These are phyloP conservation scores for Subacronicta megacephala DNA, from an alignment of 2,888 invertebrate species.

Conservation along the genomic window DNA sequence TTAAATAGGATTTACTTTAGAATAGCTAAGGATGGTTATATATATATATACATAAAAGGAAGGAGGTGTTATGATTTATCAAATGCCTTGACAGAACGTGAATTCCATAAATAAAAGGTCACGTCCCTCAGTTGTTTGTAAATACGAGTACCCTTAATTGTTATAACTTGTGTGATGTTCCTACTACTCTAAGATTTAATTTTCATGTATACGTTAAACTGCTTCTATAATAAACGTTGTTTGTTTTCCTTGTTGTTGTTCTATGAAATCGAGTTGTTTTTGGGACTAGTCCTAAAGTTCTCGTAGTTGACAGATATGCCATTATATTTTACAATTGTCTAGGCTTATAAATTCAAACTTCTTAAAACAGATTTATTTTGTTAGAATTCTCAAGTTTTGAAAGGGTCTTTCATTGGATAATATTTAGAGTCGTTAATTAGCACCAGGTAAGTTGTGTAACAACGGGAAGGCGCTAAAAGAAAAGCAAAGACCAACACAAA, in stretches of 20 bases:
- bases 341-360: too few species aligned
- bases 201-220: neutral
- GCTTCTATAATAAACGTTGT: neutral
- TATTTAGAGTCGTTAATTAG: slow-evolving; percentile 45
- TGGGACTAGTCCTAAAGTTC: neutral
- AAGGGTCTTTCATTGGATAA: slow-evolving; percentile 26
- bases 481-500: slow-evolving; percentile 43
- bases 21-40: too few species aligned
- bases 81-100: too few species aligned
- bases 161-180: too few species aligned
- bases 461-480: slow-evolving; percentile 41
- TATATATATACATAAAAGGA: too few species aligned
- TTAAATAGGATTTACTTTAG: too few species aligned
- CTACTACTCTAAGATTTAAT: neutral
- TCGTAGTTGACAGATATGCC: neutral
- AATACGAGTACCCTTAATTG: neutral
- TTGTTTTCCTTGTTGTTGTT: neutral
- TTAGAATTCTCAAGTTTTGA: neutral
- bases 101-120: too few species aligned
- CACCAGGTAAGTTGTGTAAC: slow-evolving; percentile 22
- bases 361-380: neutral
- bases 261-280: neutral
- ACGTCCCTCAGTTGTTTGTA: neutral
- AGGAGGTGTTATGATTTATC: too few species aligned
- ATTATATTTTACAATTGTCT: too few species aligned